Conservation (phyloP, 2,888 invertebrate species). For the Fragum sueziense region DNA sequence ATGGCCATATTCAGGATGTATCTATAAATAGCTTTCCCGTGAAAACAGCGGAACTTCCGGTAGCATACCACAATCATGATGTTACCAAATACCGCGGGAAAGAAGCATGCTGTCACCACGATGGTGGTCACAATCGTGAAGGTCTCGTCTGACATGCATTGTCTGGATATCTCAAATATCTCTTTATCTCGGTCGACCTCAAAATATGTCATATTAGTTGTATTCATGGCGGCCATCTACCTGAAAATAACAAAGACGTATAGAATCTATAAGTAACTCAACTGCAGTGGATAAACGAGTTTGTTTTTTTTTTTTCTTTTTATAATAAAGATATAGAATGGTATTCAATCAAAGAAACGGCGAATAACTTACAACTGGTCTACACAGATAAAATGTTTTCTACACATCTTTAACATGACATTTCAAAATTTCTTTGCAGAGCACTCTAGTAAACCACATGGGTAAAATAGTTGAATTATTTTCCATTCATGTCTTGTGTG, state of each 20-base stretch:
- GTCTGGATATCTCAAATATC: background rate
- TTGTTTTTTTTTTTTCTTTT: too few species aligned
- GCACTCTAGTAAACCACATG: too few species aligned
- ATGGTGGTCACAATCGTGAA: background rate
- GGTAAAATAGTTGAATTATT: too few species aligned
- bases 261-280: too few species aligned
- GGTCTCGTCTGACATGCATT: background rate
- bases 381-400: too few species aligned
- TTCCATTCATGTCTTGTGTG: too few species aligned
- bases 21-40: conserved; percentile 1
- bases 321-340: too few species aligned
- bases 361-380: too few species aligned
- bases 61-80: background rate
- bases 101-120: background rate
- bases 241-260: background rate
- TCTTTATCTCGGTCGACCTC: background rate
- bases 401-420: too few species aligned
- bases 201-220: background rate
- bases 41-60: background rate
- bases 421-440: too few species aligned
- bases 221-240: background rate
- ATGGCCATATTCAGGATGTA: conserved; percentile 3
- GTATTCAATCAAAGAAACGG: too few species aligned
- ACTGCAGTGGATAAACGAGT: too few species aligned
- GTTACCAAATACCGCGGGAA: conserved; percentile 1